Percentiles rank a stretch among this genome's conserved stretches.
Evolutionary conservation across 2,797 vertebrate genomes (phyloP).

Genomic region (Moxostoma hubbsi): DNA sequence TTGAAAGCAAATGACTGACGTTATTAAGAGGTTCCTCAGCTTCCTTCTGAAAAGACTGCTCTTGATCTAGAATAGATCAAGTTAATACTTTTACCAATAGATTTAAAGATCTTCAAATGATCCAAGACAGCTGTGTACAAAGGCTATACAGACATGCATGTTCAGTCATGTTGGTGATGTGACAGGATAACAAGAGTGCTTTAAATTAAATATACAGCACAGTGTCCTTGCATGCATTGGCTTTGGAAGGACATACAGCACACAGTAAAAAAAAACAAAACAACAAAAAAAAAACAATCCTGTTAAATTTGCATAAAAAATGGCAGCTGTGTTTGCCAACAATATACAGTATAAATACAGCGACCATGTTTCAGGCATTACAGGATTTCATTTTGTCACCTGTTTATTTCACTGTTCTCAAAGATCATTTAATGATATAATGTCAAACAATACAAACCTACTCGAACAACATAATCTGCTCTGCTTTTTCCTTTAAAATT

Average conservation of each 20-base stretch:
- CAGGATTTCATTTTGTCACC: too few relatives aligned
- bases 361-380: too few relatives aligned
- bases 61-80: background rate
- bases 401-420: too few relatives aligned
- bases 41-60: background rate
- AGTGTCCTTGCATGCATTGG: background rate
- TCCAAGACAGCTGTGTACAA: background rate
- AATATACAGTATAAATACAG: too few relatives aligned
- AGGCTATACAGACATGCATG: constrained; percentile 1
- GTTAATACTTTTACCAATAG: constrained; percentile 10
- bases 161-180: background rate
- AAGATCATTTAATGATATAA: too few relatives aligned
- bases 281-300: too few relatives aligned
- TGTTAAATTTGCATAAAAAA: too few relatives aligned
- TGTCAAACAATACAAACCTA: too few relatives aligned
- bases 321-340: too few relatives aligned
- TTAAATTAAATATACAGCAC: background rate
- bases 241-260: background rate
- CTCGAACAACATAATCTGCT: too few relatives aligned
- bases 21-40: background rate
- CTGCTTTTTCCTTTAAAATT: too few relatives aligned
- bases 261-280: too few relatives aligned
- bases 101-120: constrained; percentile 10
- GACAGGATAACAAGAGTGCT: background rate
- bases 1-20: background rate